phyloP scores from a whole-genome alignment of 2,797 vertebrate species.

The Phylloscopus collybita region DNA sequence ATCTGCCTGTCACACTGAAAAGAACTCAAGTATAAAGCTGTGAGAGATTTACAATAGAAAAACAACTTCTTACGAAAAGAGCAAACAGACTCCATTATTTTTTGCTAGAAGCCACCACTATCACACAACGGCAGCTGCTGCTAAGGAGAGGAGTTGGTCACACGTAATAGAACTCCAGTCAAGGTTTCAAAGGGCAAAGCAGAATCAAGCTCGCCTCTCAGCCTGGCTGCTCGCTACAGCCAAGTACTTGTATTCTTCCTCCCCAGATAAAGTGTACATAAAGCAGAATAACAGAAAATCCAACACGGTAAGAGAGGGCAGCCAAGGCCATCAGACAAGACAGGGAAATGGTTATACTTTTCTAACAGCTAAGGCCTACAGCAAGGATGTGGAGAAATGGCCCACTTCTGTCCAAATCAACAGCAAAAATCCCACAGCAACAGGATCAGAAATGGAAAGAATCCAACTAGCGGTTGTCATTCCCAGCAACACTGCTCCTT shows the following conservation, averaged over 20 bases:
- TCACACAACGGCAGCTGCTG: not conserved
- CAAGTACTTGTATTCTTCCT: not conserved
- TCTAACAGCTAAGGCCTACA: not conserved
- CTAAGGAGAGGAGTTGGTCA: slow-evolving; percentile 13
- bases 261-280: not conserved
- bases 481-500: not conserved
- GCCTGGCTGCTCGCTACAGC: not conserved
- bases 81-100: not conserved
- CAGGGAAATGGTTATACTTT: not conserved
- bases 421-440: not conserved
- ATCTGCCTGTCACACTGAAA: not conserved
- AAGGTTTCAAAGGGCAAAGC: slow-evolving; percentile 7
- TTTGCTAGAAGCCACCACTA: not conserved
- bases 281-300: not conserved
- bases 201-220: not conserved
- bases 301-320: not conserved
- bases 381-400: not conserved
- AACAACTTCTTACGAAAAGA: not conserved
- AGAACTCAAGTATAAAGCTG: not conserved
- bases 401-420: rapidly evolving
- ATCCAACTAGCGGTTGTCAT: rapidly evolving
- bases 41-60: not conserved
- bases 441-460: not conserved
- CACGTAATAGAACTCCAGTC: not conserved
- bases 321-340: not conserved